Conservation (phyloP, 23 tunicate species). For the Botrylloides violaceus region DNA sequence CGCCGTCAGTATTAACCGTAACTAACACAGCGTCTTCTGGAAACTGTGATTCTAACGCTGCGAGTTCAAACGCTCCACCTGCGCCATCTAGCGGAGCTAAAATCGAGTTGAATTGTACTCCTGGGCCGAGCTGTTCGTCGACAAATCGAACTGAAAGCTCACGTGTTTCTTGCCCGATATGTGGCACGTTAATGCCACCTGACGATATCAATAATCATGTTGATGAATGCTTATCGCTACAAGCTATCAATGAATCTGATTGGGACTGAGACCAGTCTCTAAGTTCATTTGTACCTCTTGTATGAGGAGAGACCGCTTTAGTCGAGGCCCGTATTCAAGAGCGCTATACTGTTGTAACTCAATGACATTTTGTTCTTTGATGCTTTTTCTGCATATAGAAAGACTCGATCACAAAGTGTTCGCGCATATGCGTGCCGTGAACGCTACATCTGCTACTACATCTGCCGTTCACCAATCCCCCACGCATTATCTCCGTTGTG, state of each 20-base stretch:
- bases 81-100: background rate
- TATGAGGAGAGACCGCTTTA: too few relatives aligned
- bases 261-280: slow-evolving; percentile 13
- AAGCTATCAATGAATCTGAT: slow-evolving; percentile 13
- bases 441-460: too few relatives aligned
- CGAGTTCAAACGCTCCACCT: background rate
- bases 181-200: background rate
- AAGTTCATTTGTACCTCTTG: too few relatives aligned
- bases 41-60: background rate
- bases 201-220: slow-evolving; percentile 6
- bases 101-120: background rate
- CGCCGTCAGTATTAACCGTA: background rate
- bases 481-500: too few relatives aligned
- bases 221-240: slow-evolving; percentile 18
- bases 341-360: too few relatives aligned
- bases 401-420: too few relatives aligned
- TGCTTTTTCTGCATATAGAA: too few relatives aligned
- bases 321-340: too few relatives aligned
- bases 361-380: too few relatives aligned
- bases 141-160: background rate
- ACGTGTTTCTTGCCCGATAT: slow-evolving; percentile 16
- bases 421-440: too few relatives aligned
- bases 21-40: background rate
- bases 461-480: too few relatives aligned
- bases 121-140: background rate